Evolutionary conservation across 2,888 invertebrate genomes (phyloP).

Genomic region (Anorthoa munda): DNA sequence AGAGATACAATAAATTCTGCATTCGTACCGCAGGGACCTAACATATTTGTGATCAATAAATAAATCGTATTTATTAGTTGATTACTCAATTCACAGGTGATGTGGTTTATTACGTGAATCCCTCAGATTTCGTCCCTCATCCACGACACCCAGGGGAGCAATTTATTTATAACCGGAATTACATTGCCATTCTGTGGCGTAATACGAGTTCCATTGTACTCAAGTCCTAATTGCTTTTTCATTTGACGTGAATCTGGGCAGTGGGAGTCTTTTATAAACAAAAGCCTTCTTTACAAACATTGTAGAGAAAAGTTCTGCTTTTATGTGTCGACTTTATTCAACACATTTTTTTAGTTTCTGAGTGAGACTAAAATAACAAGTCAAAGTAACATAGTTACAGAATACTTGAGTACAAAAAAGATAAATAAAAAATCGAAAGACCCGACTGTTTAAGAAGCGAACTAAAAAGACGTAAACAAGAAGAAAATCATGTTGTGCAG

Average conservation of each 20-base stretch:
- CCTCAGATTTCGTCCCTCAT: constrained; percentile 25
- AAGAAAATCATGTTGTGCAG: too few species aligned
- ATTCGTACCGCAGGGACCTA: background rate
- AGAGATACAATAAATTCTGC: background rate
- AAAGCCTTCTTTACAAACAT: background rate
- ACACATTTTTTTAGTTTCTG: too few species aligned
- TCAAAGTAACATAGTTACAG: too few species aligned
- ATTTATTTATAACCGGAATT: constrained; percentile 35
- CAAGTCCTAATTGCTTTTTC: background rate
- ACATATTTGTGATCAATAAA: background rate
- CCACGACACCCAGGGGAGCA: constrained; percentile 26
- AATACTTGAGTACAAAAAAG: too few species aligned
- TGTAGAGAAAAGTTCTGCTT: background rate
- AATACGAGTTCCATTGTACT: background rate
- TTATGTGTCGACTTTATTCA: too few species aligned
- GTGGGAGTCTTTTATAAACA: background rate
- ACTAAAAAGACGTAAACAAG: too few species aligned
- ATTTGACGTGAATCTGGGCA: background rate
- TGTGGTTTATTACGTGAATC: constrained; percentile 9
- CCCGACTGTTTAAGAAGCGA: too few species aligned
- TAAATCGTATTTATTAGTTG: background rate
- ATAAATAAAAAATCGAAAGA: too few species aligned
- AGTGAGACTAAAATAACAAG: too few species aligned
- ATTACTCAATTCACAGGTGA: constrained; percentile 27
- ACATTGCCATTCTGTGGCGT: background rate